A percentile compares a stretch with the other conserved stretches of the same genome.
Conservation (phyloP, 2,113 vertebrate species). For the Triplophysa dalaica region DNA sequence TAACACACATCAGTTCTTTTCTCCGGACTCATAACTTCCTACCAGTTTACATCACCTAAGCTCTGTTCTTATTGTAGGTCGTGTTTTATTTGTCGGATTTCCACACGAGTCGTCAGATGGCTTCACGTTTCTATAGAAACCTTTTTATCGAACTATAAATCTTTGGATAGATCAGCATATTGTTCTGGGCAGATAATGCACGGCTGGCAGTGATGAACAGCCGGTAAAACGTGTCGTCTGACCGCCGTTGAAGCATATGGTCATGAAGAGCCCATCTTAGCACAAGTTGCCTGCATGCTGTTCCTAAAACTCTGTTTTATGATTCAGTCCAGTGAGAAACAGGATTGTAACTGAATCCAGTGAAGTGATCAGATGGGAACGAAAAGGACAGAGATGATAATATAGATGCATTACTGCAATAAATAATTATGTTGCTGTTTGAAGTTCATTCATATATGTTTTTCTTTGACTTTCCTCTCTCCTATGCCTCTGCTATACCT, state of each 20-base stretch:
- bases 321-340: background rate
- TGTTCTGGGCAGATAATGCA: constrained; percentile 15
- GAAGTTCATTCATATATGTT: constrained; percentile 10
- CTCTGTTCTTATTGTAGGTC: background rate
- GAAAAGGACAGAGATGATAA: background rate
- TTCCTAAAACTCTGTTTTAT: constrained; percentile 1
- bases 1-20: constrained; percentile 81
- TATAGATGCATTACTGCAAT: background rate
- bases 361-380: background rate
- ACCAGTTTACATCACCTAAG: background rate
- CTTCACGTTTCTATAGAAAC: background rate
- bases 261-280: background rate
- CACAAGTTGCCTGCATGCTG: background rate
- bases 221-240: background rate
- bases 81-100: background rate
- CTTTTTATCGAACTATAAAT: constrained; percentile 1
- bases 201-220: background rate
- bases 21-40: constrained; percentile 76
- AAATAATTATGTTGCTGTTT: constrained; percentile 13
- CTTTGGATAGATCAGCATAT: constrained; percentile 5
- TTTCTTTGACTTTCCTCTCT: constrained; percentile 8
- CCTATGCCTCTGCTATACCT: constrained; percentile 18
- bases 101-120: background rate
- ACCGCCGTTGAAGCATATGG: background rate
- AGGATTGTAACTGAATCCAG: background rate